Conservation (phyloP, 64 coral and sea anemone genomes). For the Stichodactyla mertensii region DNA sequence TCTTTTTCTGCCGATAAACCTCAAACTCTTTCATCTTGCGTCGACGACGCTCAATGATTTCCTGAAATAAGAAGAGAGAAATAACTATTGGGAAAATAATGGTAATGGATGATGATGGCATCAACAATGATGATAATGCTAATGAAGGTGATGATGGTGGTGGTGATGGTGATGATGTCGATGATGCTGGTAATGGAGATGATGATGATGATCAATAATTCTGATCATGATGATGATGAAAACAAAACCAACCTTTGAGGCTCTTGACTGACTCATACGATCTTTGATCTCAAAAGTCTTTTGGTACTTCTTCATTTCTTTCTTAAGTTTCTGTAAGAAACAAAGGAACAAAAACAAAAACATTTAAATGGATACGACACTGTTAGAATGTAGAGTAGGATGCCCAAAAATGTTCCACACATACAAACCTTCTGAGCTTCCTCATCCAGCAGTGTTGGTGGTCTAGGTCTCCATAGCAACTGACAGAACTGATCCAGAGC, state of each 20-base stretch:
- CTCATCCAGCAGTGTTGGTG: conserved; percentile 55
- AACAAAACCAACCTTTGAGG: conserved; percentile 68
- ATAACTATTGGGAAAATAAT: not conserved
- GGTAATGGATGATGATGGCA: not conserved
- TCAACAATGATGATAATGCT: not conserved
- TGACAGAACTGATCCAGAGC: conserved; percentile 91
- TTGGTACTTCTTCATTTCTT: conserved; percentile 93
- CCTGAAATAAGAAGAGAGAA: conserved; percentile 27
- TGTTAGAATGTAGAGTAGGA: not conserved
- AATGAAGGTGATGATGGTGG: not conserved
- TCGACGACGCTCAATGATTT: conserved; percentile 90
- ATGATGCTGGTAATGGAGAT: not conserved
- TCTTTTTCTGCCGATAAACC: conserved; percentile 90
- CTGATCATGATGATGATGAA: not conserved
- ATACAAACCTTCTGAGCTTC: conserved; percentile 62
- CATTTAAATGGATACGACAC: not conserved
- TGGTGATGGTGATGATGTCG: not conserved
- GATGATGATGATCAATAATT: not conserved
- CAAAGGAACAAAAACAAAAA: not conserved
- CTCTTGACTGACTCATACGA: conserved; percentile 88
- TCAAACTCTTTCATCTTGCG: conserved; percentile 93
- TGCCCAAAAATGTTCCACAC: not conserved
- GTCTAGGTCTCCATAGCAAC: conserved; percentile 87
- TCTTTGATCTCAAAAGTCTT: conserved; percentile 95
- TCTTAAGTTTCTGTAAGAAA: conserved; percentile 75